Conservation (phyloP, 2,797 vertebrate genomes). For the Hephaestus fuliginosus region DNA sequence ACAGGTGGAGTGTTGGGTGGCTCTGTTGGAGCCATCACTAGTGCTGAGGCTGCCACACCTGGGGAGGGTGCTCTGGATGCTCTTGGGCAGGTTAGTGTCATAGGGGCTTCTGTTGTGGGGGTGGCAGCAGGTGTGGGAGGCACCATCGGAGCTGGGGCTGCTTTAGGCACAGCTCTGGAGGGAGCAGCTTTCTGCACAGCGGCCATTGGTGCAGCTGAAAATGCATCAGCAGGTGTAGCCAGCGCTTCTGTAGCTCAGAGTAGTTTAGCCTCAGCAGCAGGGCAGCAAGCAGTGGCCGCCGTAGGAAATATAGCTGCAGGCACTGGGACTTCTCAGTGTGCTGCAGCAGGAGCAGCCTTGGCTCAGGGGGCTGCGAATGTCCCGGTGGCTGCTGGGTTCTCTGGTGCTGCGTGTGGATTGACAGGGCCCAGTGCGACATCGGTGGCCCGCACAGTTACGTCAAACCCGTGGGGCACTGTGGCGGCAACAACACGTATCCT, state of each 20-base stretch:
- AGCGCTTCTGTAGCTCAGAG: slow-evolving; percentile 37
- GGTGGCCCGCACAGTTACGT: slow-evolving; percentile 8
- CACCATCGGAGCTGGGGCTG: slow-evolving; percentile 75
- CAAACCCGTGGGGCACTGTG: slow-evolving; percentile 43
- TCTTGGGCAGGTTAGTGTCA: slow-evolving; percentile 73
- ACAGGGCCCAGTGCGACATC: slow-evolving; percentile 36
- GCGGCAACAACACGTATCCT: slow-evolving; percentile 58
- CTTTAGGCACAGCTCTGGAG: slow-evolving; percentile 70
- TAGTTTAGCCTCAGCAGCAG: slow-evolving; percentile 46
- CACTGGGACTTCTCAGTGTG: slow-evolving; percentile 43
- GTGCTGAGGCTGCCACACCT: slow-evolving; percentile 74
- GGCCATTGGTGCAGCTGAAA: slow-evolving; percentile 64
- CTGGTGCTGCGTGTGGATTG: slow-evolving; percentile 23
- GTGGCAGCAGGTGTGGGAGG: slow-evolving; percentile 82
- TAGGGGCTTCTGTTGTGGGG: slow-evolving; percentile 77
- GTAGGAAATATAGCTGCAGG: slow-evolving; percentile 35
- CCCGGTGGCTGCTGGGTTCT: slow-evolving; percentile 36
- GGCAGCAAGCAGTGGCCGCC: slow-evolving; percentile 47
- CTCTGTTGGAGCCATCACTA: slow-evolving; percentile 73
- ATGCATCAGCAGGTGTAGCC: slow-evolving; percentile 41
- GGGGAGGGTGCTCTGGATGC: slow-evolving; percentile 77
- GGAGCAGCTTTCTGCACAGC: slow-evolving; percentile 60
- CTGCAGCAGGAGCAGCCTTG: slow-evolving; percentile 42
- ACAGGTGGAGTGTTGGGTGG: slow-evolving; percentile 82
- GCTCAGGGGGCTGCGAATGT: slow-evolving; percentile 41